Base-by-base conservation (phyloP, 2,888 invertebrate genomes). In the Choreutis nemorana region DNA sequence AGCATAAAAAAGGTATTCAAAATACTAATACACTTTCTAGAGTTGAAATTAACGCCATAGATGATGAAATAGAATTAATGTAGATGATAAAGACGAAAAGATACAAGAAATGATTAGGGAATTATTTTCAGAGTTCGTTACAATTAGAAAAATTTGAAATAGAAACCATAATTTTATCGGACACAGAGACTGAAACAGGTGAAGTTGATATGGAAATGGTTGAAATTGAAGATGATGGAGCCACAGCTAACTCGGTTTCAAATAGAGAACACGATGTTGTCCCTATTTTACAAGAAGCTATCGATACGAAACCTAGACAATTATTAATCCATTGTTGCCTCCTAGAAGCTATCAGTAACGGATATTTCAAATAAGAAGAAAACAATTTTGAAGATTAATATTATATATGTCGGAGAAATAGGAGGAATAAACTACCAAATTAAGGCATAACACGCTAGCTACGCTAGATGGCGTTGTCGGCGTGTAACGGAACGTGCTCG, bases 21-120 rank as follows among this genome's bases (percentile, higher is more conserved):
- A 37, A 40, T 15, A 35, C 32, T 15, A 40, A 41, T 23, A 40
- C 41, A 10, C 27, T 40, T 6, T 40, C 37, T n/a, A 11, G 40
- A 10, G 18, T 23, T 5, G 8, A 12, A 8, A 14, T 22, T 3
- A 23, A 29, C n/a, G 9, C 18, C 11, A 12, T 11, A 12, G 9
- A 23, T 23, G 29, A 29, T 14, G 29, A 29, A 7, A 14, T 29
- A n/a, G 22, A 28, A 5, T 22, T 1, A 22, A 28, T 13, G 3
- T 26, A 14, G 15, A 14, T 14, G 15, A 26, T 14, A 14, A 8
- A 3, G 14, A 26, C 6, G 18, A 27, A n/a, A n/a, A n/a, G n/a
- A n/a, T n/a, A n/a, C n/a, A n/a, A n/a, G n/a, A n/a, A n/a, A n/a
- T n/a, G n/a, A n/a, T n/a, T n/a, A n/a, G n/a, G n/a, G n/a, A n/a